Base-by-base conservation (phyloP, 1,140 invertebrate species). In the Listronotus bonariensis region DNA sequence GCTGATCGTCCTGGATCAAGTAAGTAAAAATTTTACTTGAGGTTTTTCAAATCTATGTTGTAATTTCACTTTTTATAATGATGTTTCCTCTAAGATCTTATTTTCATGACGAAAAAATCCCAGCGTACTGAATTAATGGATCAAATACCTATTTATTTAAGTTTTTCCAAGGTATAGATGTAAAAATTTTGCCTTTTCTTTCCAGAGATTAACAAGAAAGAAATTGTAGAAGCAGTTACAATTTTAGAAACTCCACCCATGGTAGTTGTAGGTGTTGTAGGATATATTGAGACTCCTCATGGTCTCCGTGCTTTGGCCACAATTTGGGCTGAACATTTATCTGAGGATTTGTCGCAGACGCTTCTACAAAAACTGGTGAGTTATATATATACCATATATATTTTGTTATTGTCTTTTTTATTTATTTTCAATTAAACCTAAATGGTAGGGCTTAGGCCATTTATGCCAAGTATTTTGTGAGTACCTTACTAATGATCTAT, bases 321-420 rank as follows among this genome's bases (percentile, higher is more conserved):
- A 53, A 90, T 99, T 31, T 99, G 95, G 91, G 97, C 98, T 57
- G 96, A 99, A 80, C 98, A 99, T 87, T 85, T 99, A 73, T 93
- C 93, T 41, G 98, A 99, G 82, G 98, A 99, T 26, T 77, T 99
- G 96, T 80, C 89, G 93, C 72, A 90, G 98, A 78, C 87, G 98
- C 72, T 99, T 99, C 85, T 99, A 99, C 86, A 99, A 99, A 86
- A 99, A 99, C 83, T 99, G 98, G 98, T 99, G 88, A 84, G 81
- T 4, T 32, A 20, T 81, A 26, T 41, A 60, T 9, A n/a, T n/a
- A n/a, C n/a, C n/a, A n/a, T n/a, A n/a, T n/a, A n/a, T n/a, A n/a
- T n/a, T n/a, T n/a, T n/a, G n/a, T n/a, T n/a, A n/a, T n/a, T n/a
- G n/a, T n/a, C n/a, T n/a, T n/a, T n/a, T n/a, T n/a, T n/a, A n/a